Conservation (phyloP, 37 sponge, comb jelly and placozoan genomes). For the Eunapius fragilis region DNA sequence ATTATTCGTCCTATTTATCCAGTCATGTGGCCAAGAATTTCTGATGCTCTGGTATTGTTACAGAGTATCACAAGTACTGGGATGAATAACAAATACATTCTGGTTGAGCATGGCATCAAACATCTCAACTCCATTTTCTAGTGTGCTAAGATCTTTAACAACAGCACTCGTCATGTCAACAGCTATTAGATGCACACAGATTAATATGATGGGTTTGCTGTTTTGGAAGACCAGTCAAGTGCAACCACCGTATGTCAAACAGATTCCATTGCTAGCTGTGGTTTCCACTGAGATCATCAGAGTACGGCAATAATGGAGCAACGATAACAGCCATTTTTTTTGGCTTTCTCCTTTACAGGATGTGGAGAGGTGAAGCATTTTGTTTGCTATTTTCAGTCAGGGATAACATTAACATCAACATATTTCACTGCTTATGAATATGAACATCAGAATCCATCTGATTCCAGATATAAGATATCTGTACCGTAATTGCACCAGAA, state of each 20-base stretch:
- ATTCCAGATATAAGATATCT: not conserved
- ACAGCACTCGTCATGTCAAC: no score
- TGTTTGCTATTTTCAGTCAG: not conserved
- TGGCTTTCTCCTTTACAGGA: not conserved
- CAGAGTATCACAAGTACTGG: no score
- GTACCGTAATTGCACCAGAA: not conserved
- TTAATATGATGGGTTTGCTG: slow-evolving; percentile 28
- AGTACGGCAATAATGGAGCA: slow-evolving; percentile 38
- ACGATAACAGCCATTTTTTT: not conserved
- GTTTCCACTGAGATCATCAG: slow-evolving; percentile 79
- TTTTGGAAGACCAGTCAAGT: slow-evolving; percentile 40
- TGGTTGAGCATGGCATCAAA: no score
- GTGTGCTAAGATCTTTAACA: no score
- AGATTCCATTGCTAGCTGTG: slow-evolving; percentile 50
- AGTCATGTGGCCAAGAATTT: no score
- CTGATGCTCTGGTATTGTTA: no score
- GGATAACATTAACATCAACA: not conserved
- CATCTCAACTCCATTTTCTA: no score
- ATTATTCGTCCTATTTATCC: no score
- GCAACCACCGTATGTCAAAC: slow-evolving; percentile 55
- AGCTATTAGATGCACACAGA: no score
- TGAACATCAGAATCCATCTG: not conserved
- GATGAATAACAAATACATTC: no score
- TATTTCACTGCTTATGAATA: not conserved
- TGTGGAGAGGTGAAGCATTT: not conserved